Evolutionary conservation across 2,113 vertebrate genomes (phyloP), one percentile per base, ranked within the genome.

Genomic region (Paracanthobrama guichenoti): DNA sequence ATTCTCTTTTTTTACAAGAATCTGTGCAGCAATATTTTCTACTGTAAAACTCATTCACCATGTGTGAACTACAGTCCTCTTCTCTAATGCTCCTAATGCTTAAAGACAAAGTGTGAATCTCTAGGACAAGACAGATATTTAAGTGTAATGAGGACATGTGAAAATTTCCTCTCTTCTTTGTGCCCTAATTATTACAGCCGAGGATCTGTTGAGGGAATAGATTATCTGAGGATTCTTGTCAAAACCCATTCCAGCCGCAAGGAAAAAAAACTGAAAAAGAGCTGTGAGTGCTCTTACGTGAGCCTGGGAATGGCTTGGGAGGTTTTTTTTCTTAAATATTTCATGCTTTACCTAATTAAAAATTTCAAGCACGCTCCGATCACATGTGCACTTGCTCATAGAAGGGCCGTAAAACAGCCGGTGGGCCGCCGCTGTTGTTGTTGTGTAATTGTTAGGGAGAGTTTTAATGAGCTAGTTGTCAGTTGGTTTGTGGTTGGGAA

Each of bases 241-340:
- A 89, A 89, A 88, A 89, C 46, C 48, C 76, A 89, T 83, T 82
- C 82, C 86, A 87, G 83, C 77, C 80, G 85, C 85, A 55, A 31
- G 86, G 81, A 89, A 73, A 44, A 83, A 46, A 26, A 9, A 28
- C 2, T 14, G 28, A 66, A 22, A 39, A 55, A 48, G 86, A 90
- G 88, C 88, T 89, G 87, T 89, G 89, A 89, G 44, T 85, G 85
- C 74, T 78, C 91, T 93, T 92, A 92, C 90, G 90, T 91, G 92
- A 93, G 91, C 86, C 89, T 86, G 87, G 88, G 81, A 87, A 83
- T 55, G 85, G 86, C 84, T 86, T 86, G 90, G 89, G 90, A 93
- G 92, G 92, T 66, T 71, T 39, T 39, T 90, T 91, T 93, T 91
- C 90, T 88, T 94, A 89, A 94, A 93, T 94, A 91, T 94, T 94